These are phyloP conservation scores for Idaea straminata DNA, from an alignment of 2,888 invertebrate genomes.

Conservation along the genomic window DNA sequence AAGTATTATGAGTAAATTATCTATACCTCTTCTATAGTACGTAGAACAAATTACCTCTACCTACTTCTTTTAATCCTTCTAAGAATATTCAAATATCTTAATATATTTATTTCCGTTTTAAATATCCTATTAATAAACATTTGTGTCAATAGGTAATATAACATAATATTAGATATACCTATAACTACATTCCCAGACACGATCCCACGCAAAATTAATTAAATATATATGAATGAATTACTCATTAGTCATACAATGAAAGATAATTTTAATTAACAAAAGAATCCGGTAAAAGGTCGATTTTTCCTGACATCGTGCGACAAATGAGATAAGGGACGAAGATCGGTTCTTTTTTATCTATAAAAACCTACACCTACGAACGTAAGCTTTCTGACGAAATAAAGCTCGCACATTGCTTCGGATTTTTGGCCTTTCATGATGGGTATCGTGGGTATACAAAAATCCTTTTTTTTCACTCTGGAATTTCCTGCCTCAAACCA, in stretches of 20 bases:
- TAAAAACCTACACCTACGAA: neutral
- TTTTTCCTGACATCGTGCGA: neutral
- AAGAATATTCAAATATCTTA: too few relatives aligned
- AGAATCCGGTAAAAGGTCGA: neutral
- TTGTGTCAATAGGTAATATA: neutral
- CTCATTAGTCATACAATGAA: slow-evolving; percentile 18
- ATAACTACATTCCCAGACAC: neutral
- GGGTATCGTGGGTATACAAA: neutral
- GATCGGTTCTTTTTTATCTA: neutral
- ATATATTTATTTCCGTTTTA: neutral
- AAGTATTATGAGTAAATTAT: too few relatives aligned
- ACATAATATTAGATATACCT: neutral
- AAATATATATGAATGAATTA: slow-evolving; percentile 8
- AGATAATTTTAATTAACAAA: slow-evolving; percentile 17
- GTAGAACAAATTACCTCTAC: too few relatives aligned
- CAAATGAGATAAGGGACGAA: neutral
- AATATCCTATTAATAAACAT: too few relatives aligned
- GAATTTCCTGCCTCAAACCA: too few relatives aligned
- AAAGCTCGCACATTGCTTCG: neutral
- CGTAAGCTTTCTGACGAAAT: slow-evolving; percentile 1
- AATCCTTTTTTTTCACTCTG: too few relatives aligned
- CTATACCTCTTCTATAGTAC: too few relatives aligned
- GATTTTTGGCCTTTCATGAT: neutral
- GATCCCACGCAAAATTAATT: neutral
- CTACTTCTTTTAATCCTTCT: too few relatives aligned